Percentiles rank a stretch among this genome's conserved stretches.
phyloP scores from a whole-genome alignment of 2,888 invertebrate genomes.

The Liopterus haemorrhoidalis region DNA sequence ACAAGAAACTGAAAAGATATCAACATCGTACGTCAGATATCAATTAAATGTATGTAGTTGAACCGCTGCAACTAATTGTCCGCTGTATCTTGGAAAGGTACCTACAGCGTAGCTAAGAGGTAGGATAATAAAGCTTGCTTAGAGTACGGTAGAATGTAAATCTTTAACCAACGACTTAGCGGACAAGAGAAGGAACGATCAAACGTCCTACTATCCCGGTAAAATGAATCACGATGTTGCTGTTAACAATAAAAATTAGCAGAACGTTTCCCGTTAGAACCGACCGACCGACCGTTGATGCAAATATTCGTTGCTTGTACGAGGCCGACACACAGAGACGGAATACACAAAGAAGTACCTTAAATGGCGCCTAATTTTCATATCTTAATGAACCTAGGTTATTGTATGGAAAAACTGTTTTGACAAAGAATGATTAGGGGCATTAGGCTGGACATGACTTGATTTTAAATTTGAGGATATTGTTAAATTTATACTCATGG shows the following conservation, averaged over 20 bases:
- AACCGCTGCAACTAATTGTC: too few species aligned
- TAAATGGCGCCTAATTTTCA: conserved; percentile 4
- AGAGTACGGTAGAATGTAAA: neutral
- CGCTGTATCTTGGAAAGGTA: conserved; percentile 1
- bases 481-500: too few species aligned
- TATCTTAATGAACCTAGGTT: too few species aligned
- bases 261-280: conserved; percentile 21
- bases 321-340: neutral
- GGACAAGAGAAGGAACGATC: neutral
- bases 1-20: too few species aligned
- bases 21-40: too few species aligned
- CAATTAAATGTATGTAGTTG: too few species aligned
- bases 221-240: conserved; percentile 22
- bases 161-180: neutral
- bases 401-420: too few species aligned
- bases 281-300: conserved; percentile 18
- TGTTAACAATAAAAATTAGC: conserved; percentile 20
- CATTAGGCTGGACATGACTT: too few species aligned
- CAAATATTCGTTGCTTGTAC: conserved; percentile 18
- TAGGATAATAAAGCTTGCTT: conserved; percentile 5
- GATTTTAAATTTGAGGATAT: too few species aligned
- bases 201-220: conserved; percentile 23
- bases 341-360: neutral
- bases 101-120: conserved; percentile 7
- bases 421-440: too few species aligned